These are phyloP conservation scores for Seriola rivoliana DNA, from an alignment of 2,113 vertebrate genomes.

Conservation along the genomic window DNA sequence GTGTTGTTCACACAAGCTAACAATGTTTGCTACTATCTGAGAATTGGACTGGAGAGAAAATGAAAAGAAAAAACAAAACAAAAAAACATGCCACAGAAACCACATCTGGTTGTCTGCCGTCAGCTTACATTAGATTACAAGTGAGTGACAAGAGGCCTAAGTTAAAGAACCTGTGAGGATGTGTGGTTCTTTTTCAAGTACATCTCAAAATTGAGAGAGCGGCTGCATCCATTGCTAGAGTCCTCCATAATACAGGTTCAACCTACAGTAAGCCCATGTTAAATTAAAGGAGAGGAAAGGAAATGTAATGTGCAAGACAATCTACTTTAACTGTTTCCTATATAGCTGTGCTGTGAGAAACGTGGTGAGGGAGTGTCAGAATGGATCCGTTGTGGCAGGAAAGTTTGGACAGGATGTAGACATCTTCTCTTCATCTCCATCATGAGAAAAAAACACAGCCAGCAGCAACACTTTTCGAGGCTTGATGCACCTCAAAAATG, in stretches of 20 bases:
- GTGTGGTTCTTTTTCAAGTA: background rate
- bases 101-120: background rate
- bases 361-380: background rate
- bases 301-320: background rate
- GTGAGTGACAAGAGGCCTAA: background rate
- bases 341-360: background rate
- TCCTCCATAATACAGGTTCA: background rate
- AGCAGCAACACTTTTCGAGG: background rate
- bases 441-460: background rate
- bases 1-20: conserved; percentile 31
- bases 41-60: background rate
- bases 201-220: background rate
- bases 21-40: conserved; percentile 1
- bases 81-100: background rate
- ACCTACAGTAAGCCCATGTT: background rate
- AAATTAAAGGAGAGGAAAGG: background rate
- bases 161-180: background rate
- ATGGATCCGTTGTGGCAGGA: background rate
- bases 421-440: background rate
- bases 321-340: background rate
- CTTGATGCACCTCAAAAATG: background rate
- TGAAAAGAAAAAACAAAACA: conserved; percentile 4
- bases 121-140: background rate
- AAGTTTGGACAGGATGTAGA: background rate
- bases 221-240: background rate